Conservation (phyloP, 2,113 vertebrate genomes). For the Cariama cristata region DNA sequence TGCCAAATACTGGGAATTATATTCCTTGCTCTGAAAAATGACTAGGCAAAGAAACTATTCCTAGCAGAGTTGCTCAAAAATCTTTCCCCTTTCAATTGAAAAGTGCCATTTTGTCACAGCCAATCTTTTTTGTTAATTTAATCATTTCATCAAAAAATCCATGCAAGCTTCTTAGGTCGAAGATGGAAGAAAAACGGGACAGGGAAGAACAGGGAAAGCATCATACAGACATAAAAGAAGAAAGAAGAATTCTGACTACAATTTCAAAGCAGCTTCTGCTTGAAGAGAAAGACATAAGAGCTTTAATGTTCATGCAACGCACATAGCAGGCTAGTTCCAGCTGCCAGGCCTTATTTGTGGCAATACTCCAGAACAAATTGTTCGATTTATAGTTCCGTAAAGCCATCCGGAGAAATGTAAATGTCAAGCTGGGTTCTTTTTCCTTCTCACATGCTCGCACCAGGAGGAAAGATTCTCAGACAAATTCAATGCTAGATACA, state of each 20-base stretch:
- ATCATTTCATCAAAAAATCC: background rate
- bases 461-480: background rate
- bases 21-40: background rate
- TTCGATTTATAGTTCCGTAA: background rate
- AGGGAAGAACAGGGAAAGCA: background rate
- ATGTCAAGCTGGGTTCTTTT: background rate
- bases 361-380: conserved; percentile 15
- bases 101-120: background rate
- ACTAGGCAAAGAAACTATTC: background rate
- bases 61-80: background rate
- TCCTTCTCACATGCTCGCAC: background rate
- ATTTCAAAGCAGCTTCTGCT: background rate
- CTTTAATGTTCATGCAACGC: background rate
- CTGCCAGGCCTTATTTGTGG: conserved; percentile 28
- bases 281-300: background rate
- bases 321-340: background rate
- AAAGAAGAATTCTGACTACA: background rate
- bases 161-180: background rate
- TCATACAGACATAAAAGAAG: background rate
- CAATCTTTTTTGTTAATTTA: background rate
- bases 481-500: background rate
- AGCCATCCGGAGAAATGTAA: background rate
- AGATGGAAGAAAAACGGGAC: background rate
- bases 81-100: background rate
- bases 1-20: background rate